phyloP scores from a whole-genome alignment of 2,113 vertebrate species.

The Microcebus jonahi region DNA sequence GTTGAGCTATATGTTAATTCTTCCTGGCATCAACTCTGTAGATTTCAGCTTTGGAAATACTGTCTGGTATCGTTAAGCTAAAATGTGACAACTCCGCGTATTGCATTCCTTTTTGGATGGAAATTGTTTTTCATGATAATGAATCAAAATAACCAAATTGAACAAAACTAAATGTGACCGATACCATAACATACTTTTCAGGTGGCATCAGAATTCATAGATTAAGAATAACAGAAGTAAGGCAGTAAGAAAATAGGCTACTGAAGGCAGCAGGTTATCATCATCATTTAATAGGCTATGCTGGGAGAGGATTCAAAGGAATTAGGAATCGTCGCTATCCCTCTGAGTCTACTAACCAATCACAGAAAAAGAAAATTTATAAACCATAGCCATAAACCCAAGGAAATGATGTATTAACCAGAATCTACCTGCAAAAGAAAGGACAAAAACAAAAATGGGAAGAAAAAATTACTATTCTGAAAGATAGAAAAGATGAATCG shows the following conservation, averaged over 20 bases:
- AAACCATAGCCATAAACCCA: background rate
- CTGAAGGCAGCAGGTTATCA: background rate
- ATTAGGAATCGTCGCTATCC: background rate
- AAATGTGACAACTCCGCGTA: background rate
- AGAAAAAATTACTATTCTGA: background rate
- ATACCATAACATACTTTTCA: background rate
- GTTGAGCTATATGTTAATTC: conserved; percentile 47
- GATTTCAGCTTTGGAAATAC: conserved; percentile 36
- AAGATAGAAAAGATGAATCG: background rate
- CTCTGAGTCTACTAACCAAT: background rate
- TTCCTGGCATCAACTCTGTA: conserved; percentile 40
- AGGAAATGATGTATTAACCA: background rate
- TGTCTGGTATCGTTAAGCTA: conserved; percentile 5
- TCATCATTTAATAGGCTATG: background rate
- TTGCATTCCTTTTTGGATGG: background rate
- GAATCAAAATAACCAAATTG: background rate
- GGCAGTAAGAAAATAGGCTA: background rate
- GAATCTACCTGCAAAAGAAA: background rate
- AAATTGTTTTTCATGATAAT: conserved; percentile 40
- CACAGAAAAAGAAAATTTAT: background rate
- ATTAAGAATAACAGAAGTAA: background rate
- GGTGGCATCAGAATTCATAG: background rate
- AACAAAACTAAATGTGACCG: background rate
- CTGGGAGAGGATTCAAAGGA: background rate
- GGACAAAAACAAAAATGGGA: background rate